A percentile compares a stretch with the other conserved stretches of the same genome.
Evolutionary conservation across 2,113 vertebrate genomes (phyloP).

Genomic region (Rhagologus leucostigma): DNA sequence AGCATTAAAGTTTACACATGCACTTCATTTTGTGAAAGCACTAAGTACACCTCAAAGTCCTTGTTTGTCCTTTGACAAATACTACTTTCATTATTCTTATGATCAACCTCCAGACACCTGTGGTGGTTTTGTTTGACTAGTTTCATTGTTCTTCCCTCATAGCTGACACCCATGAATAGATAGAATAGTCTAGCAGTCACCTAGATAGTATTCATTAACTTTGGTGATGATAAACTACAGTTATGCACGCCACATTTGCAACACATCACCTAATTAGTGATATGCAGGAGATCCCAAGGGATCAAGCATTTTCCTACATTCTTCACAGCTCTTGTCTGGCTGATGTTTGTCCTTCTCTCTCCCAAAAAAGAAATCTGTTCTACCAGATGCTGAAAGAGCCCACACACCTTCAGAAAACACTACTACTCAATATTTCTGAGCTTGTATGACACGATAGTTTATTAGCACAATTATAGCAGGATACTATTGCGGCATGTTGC

Average conservation of each 20-base stretch:
- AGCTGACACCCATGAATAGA: not conserved
- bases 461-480: not conserved
- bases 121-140: not conserved
- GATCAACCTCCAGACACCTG: not conserved
- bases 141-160: not conserved
- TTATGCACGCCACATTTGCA: not conserved
- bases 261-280: not conserved
- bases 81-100: not conserved
- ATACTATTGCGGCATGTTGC: not conserved
- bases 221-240: not conserved
- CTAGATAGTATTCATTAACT: not conserved
- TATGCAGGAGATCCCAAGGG: not conserved
- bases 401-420: not conserved
- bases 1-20: not conserved
- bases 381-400: not conserved
- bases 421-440: not conserved
- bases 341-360: not conserved
- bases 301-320: not conserved
- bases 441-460: fast-evolving
- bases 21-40: not conserved
- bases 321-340: not conserved
- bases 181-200: not conserved
- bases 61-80: not conserved
- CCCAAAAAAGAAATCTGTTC: not conserved
- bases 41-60: not conserved